These are phyloP conservation scores for Actinemys pallida DNA, from an alignment of 2,113 vertebrate genomes.

Conservation along the genomic window DNA sequence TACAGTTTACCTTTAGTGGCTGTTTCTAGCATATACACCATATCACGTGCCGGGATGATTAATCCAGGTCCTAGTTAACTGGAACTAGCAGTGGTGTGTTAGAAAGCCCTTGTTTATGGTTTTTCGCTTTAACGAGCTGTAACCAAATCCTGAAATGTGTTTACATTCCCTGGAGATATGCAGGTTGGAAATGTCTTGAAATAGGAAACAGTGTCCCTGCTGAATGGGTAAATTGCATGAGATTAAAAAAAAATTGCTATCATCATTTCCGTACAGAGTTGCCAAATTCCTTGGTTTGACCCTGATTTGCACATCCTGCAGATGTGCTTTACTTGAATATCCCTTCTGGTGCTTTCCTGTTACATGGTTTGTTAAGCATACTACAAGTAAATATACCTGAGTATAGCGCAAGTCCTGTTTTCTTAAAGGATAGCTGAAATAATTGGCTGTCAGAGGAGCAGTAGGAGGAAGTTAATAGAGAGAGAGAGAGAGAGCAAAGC, in stretches of 20 bases:
- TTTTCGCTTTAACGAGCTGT: slow-evolving; percentile 38
- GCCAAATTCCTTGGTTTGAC: slow-evolving; percentile 66
- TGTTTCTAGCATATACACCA: not conserved
- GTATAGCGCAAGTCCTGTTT: not conserved
- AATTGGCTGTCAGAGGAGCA: not conserved
- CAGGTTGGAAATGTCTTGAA: slow-evolving; percentile 58
- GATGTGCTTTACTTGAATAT: slow-evolving; percentile 59
- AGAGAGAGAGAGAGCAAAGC: accelerated
- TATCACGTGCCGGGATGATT: not conserved
- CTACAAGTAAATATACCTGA: not conserved
- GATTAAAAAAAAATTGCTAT: slow-evolving; percentile 29
- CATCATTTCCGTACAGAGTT: slow-evolving; percentile 70
- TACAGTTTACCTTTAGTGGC: accelerated
- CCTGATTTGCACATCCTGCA: slow-evolving; percentile 70
- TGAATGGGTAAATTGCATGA: slow-evolving; percentile 55
- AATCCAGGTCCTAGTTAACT: not conserved
- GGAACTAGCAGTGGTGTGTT: not conserved
- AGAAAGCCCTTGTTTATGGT: slow-evolving; percentile 42
- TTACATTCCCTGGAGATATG: slow-evolving; percentile 45
- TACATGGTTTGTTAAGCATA: not conserved
- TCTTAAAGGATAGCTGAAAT: not conserved
- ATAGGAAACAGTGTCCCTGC: slow-evolving; percentile 72
- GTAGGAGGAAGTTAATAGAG: not conserved
- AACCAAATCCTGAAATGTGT: slow-evolving; percentile 40
- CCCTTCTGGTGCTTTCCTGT: slow-evolving; percentile 36